These are phyloP conservation scores for Porites australiensis DNA, from an alignment of 64 coral and sea anemone species.

Conservation along the genomic window DNA sequence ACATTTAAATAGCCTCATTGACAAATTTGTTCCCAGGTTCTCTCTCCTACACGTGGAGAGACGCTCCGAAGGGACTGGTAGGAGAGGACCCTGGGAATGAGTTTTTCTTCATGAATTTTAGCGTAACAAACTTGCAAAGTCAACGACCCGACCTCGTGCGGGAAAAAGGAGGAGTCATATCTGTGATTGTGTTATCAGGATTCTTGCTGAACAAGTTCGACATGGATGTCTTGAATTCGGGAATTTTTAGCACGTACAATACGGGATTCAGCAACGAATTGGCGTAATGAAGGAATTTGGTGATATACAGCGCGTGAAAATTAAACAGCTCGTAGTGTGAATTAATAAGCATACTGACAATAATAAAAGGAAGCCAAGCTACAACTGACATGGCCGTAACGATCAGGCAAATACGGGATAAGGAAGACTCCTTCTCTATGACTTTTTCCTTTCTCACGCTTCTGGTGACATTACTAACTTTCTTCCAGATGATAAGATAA, in stretches of 20 bases:
- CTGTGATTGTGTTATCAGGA: not conserved
- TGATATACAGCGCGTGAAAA: not conserved
- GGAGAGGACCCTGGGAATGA: too few relatives aligned
- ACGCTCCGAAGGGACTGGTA: too few relatives aligned
- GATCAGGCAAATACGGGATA: slow-evolving; percentile 7
- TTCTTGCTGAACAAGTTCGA: not conserved
- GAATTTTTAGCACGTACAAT: slow-evolving; percentile 4
- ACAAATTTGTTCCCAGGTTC: too few relatives aligned
- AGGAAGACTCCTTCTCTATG: not conserved
- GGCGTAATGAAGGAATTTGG: slow-evolving; percentile 10
- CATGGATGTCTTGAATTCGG: not conserved
- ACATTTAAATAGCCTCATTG: too few relatives aligned
- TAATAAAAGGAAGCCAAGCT: not conserved
- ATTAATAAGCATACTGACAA: not conserved
- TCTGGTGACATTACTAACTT: not conserved
- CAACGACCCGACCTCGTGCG: not conserved
- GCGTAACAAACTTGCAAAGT: too few relatives aligned
- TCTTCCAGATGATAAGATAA: not conserved
- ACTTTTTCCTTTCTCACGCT: not conserved
- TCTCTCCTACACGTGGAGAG: too few relatives aligned
- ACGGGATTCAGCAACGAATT: slow-evolving; percentile 18
- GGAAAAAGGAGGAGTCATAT: not conserved
- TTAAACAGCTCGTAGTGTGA: not conserved
- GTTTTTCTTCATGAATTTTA: too few relatives aligned
- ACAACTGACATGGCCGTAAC: not conserved